Conservation (phyloP, 2,888 invertebrate genomes). For the Epirrhoe alternata region DNA sequence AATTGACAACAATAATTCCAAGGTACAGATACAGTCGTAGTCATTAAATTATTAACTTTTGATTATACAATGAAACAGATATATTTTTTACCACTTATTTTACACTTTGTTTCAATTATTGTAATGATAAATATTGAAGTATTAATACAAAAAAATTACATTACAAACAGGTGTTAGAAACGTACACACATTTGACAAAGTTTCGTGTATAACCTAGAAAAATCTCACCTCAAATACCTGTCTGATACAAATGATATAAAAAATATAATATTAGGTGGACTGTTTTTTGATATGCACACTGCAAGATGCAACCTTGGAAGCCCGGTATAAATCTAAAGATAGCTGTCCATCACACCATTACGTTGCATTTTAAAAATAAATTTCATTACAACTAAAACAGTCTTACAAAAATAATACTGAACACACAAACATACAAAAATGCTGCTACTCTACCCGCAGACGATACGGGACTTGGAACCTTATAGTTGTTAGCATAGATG, state of each 20-base stretch:
- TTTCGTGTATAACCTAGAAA: too few species aligned
- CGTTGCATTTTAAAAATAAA: constrained; percentile 14
- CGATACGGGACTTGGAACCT: constrained; percentile 50
- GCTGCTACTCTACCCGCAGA: constrained; percentile 45
- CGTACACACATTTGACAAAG: too few species aligned
- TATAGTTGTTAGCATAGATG: constrained; percentile 55
- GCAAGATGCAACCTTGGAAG: background rate
- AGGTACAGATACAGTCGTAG: background rate
- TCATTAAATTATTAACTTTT: too few species aligned
- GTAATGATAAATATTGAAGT: too few species aligned
- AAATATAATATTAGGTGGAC: background rate
- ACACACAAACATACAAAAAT: constrained; percentile 44
- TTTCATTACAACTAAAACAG: constrained; percentile 44
- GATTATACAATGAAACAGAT: too few species aligned
- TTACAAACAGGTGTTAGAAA: too few species aligned
- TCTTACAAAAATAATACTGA: constrained; percentile 48
- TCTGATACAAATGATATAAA: too few species aligned
- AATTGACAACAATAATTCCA: background rate
- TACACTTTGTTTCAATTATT: too few species aligned
- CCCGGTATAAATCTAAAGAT: constrained; percentile 10
- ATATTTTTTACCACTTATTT: too few species aligned
- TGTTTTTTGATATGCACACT: background rate
- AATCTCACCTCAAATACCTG: too few species aligned
- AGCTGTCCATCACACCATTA: constrained; percentile 5
- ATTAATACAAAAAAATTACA: too few species aligned